phyloP scores from a whole-genome alignment of 2,888 invertebrate genomes.

The Drepanosiphum platanoidis region DNA sequence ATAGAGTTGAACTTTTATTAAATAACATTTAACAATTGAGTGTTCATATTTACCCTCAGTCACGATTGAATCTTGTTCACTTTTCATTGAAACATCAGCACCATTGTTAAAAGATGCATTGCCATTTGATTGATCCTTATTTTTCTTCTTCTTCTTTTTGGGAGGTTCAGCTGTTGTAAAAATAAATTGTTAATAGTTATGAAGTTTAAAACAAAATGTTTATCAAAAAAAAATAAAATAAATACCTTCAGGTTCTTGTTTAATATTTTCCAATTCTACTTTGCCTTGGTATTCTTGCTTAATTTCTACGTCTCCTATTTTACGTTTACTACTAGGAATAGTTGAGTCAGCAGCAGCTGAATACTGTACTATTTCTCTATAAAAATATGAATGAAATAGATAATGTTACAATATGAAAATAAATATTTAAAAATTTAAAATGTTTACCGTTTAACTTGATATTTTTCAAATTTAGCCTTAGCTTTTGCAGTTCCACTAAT shows the following conservation, averaged over 20 bases:
- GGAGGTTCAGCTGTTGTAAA: slow-evolving; percentile 64
- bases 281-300: slow-evolving; percentile 67
- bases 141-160: slow-evolving; percentile 67
- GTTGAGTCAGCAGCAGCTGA: slow-evolving; percentile 84
- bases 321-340: slow-evolving; percentile 74
- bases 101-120: slow-evolving; percentile 10
- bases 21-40: too few relatives aligned
- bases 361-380: slow-evolving; percentile 84
- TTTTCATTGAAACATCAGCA: slow-evolving; percentile 39
- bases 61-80: slow-evolving; percentile 51
- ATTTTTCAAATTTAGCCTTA: slow-evolving; percentile 91
- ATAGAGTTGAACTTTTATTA: too few relatives aligned
- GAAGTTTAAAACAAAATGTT: background rate
- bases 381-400: slow-evolving; percentile 64
- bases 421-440: slow-evolving; percentile 2
- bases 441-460: slow-evolving; percentile 79
- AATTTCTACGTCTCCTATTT: slow-evolving; percentile 70
- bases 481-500: slow-evolving; percentile 91
- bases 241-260: slow-evolving; percentile 45
- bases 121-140: slow-evolving; percentile 68
- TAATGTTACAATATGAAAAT: background rate
- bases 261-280: slow-evolving; percentile 63
- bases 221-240: background rate
- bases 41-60: slow-evolving; percentile 34
- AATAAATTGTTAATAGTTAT: slow-evolving; percentile 6